A percentile compares a stretch with the other conserved stretches of the same genome.
phyloP scores from a whole-genome alignment of 2,888 invertebrate genomes.

The Amphipyra berbera region DNA sequence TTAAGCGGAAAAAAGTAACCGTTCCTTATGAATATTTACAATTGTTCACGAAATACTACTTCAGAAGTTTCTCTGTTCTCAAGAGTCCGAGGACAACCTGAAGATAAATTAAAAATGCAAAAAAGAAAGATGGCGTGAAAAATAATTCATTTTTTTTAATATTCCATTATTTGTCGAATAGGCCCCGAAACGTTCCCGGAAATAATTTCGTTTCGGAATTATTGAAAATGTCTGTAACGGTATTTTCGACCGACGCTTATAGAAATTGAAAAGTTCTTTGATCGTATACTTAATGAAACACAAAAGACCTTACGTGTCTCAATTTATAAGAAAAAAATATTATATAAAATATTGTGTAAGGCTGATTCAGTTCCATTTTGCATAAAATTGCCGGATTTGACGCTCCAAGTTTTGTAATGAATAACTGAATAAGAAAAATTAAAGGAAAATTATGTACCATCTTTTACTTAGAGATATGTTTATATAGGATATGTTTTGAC shows the following conservation, averaged over 20 bases:
- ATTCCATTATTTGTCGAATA: conserved; percentile 55
- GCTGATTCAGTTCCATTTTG: conserved; percentile 32
- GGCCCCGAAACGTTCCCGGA: conserved; percentile 51
- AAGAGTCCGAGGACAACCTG: conserved; percentile 46
- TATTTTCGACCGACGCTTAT: conserved; percentile 53
- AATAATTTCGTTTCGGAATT: conserved; percentile 64
- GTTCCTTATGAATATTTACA: conserved; percentile 54
- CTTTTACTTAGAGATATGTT: conserved; percentile 1
- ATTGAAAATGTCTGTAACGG: conserved; percentile 61
- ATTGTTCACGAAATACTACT: conserved; percentile 57
- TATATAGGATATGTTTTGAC: too few species aligned
- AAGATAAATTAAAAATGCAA: conserved; percentile 65
- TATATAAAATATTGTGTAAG: conserved; percentile 31
- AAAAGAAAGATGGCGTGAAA: conserved; percentile 53
- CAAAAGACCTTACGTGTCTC: conserved; percentile 55
- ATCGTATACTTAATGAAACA: conserved; percentile 59
- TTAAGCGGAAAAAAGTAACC: conserved; percentile 27
- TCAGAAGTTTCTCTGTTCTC: conserved; percentile 53
- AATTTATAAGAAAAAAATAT: conserved; percentile 49
- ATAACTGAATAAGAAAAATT: conserved; percentile 41
- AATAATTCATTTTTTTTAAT: conserved; percentile 58
- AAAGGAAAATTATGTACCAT: conserved; percentile 18
- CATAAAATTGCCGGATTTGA: conserved; percentile 29
- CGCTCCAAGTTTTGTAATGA: conserved; percentile 36
- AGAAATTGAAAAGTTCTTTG: conserved; percentile 62